Conservation (phyloP, 2,113 vertebrate genomes). For the Oncorhynchus gorbuscha region DNA sequence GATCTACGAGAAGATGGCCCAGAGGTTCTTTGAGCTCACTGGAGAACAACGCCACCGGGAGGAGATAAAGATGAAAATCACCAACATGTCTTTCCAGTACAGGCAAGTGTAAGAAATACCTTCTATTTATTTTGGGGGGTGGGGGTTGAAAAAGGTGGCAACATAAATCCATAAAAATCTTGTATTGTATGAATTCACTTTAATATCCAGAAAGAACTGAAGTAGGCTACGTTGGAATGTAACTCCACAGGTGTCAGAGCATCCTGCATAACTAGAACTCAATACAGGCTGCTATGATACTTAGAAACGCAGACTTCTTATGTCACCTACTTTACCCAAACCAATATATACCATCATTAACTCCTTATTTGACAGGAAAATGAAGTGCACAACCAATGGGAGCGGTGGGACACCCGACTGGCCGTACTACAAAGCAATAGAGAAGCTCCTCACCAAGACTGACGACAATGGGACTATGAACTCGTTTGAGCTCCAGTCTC, state of each 20-base stretch:
- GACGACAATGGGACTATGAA: slow-evolving; percentile 82
- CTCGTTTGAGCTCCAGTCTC: slow-evolving; percentile 79
- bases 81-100: slow-evolving; percentile 99
- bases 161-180: too few relatives aligned
- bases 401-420: slow-evolving; percentile 84
- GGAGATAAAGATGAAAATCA: slow-evolving; percentile 99
- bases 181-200: too few relatives aligned
- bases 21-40: slow-evolving; percentile 93
- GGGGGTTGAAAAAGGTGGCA: background rate
- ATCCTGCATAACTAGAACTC: too few relatives aligned
- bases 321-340: too few relatives aligned
- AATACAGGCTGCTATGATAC: too few relatives aligned
- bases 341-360: background rate
- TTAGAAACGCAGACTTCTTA: too few relatives aligned
- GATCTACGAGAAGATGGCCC: slow-evolving; percentile 98
- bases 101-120: slow-evolving; percentile 77
- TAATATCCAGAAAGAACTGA: too few relatives aligned
- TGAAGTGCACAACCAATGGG: slow-evolving; percentile 85
- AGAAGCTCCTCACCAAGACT: slow-evolving; percentile 90
- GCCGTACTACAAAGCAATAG: slow-evolving; percentile 94
- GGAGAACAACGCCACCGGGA: slow-evolving; percentile 94
- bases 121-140: background rate
- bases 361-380: slow-evolving; percentile 78
- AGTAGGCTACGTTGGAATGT: too few relatives aligned
- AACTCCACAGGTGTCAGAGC: too few relatives aligned